These are phyloP conservation scores for Callyntrura sp. DNA, from an alignment of 2,888 invertebrate genomes.

Conservation along the genomic window DNA sequence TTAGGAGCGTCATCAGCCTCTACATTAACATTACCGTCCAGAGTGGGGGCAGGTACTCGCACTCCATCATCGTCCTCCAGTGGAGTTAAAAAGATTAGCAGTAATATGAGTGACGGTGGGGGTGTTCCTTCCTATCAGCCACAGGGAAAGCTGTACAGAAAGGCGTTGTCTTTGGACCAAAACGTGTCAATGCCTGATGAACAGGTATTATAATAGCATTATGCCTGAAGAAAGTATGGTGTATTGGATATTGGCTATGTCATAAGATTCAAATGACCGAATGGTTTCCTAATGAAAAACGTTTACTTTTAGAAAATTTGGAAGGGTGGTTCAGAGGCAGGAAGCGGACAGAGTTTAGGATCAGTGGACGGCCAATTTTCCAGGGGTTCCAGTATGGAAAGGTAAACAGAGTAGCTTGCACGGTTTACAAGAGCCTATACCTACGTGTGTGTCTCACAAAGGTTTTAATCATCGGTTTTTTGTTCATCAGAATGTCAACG, in stretches of 20 bases:
- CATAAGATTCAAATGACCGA: too few species aligned
- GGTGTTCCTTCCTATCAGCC: slow-evolving; percentile 73
- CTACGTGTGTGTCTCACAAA: too few species aligned
- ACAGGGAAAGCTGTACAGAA: slow-evolving; percentile 88
- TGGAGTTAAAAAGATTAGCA: slow-evolving; percentile 71
- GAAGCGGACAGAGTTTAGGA: slow-evolving; percentile 93
- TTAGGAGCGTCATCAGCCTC: slow-evolving; percentile 78
- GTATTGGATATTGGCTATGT: too few species aligned
- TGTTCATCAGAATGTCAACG: slow-evolving; percentile 89
- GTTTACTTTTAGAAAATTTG: slow-evolving; percentile 89
- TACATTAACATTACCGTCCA: slow-evolving; percentile 82
- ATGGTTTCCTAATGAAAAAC: not conserved
- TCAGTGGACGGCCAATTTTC: slow-evolving; percentile 89
- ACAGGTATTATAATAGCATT: slow-evolving; percentile 83
- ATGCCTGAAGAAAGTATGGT: too few species aligned
- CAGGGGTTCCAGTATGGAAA: slow-evolving; percentile 92
- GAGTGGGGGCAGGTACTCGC: slow-evolving; percentile 62
- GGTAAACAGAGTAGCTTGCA: slow-evolving; percentile 86
- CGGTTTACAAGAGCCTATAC: not conserved
- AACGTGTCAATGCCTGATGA: slow-evolving; percentile 86
- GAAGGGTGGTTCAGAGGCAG: slow-evolving; percentile 90
- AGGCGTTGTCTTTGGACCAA: slow-evolving; percentile 91
- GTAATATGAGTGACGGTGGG: slow-evolving; percentile 84
- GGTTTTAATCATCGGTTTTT: not conserved
- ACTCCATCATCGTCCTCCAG: slow-evolving; percentile 49